Conservation (phyloP, 2,888 invertebrate species). For the Agrilus mali region DNA sequence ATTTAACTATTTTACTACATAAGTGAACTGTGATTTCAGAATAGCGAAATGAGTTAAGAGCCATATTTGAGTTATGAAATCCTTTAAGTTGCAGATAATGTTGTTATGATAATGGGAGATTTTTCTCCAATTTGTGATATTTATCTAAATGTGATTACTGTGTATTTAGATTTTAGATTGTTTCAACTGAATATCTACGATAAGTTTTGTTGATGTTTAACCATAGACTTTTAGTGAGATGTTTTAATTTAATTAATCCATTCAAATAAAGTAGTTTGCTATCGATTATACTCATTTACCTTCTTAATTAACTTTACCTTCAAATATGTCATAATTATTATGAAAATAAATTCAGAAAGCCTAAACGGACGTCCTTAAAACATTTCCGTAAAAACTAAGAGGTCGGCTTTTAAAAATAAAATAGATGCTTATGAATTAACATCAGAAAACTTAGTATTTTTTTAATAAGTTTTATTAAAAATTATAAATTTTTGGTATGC, state of each 20-base stretch:
- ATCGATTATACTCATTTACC: no score
- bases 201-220: conserved; percentile 35
- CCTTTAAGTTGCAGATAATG: conserved; percentile 25
- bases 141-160: conserved; percentile 35
- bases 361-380: no score
- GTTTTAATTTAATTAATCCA: conserved; percentile 34
- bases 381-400: no score
- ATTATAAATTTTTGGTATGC: no score
- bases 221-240: conserved; percentile 35
- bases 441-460: neutral
- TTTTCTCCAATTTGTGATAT: conserved; percentile 34
- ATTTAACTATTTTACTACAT: no score
- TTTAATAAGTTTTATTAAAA: neutral
- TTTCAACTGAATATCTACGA: conserved; percentile 32
- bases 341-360: no score
- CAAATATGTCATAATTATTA: no score
- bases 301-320: neutral
- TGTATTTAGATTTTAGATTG: conserved; percentile 34
- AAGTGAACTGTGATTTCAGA: no score
- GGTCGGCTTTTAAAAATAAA: no score
- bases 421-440: neutral
- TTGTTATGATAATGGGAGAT: conserved; percentile 21
- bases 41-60: no score
- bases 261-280: conserved; percentile 28
- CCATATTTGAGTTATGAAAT: conserved; percentile 24